Percentiles rank a stretch among this genome's conserved stretches.
Conservation (phyloP, 2,113 vertebrate species). For the Gulo gulo region DNA sequence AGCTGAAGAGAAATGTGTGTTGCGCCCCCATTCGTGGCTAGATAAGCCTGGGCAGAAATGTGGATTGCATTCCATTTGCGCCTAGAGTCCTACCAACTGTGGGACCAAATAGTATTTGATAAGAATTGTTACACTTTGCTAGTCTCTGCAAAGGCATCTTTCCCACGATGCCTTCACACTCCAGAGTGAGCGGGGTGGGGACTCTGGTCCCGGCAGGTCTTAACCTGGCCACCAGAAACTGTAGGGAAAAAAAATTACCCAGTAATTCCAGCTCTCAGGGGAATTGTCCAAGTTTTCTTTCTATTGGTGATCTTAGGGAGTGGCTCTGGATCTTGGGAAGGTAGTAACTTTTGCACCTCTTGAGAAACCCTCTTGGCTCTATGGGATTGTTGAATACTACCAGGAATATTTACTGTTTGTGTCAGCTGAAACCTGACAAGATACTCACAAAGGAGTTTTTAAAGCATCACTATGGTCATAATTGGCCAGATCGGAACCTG, state of each 20-base stretch:
- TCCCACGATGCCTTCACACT: neutral
- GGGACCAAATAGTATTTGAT: no score
- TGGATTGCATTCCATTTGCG: neutral
- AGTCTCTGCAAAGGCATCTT: neutral
- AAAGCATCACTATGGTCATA: neutral
- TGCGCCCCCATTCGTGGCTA: neutral
- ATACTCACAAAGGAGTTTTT: neutral
- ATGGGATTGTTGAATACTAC: neutral
- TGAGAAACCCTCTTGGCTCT: no score
- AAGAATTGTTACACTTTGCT: neutral
- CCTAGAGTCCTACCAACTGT: neutral
- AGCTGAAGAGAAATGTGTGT: neutral
- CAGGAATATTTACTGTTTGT: neutral
- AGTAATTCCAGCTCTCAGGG: neutral
- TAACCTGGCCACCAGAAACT: no score
- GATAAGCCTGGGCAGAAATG: neutral
- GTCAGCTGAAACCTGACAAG: neutral
- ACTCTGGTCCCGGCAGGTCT: no score
- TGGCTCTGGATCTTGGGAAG: neutral
- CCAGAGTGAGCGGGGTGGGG: neutral
- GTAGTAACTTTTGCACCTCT: neutral
- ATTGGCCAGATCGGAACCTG: neutral
- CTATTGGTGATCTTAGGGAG: neutral
- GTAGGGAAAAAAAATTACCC: no score
- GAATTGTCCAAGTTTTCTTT: neutral